Evolutionary conservation across 1,140 invertebrate species (phyloP).

Genomic region (Hetaerina americana): DNA sequence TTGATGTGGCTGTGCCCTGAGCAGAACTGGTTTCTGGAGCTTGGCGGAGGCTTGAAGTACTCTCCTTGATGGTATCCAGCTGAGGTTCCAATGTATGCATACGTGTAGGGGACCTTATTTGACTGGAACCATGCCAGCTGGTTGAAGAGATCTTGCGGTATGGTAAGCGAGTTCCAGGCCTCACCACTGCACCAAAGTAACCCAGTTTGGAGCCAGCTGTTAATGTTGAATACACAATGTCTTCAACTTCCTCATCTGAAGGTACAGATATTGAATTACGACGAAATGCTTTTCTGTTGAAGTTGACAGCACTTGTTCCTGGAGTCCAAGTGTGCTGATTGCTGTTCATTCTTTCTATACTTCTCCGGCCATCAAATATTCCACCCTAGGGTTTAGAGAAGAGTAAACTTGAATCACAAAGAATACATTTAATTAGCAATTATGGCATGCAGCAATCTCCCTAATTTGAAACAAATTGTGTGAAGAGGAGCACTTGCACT

Average conservation of each 20-base stretch:
- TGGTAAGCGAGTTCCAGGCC: neutral
- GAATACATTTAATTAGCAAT: too few relatives aligned
- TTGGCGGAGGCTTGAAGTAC: too few relatives aligned
- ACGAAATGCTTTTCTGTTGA: too few relatives aligned
- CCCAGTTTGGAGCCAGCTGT: neutral
- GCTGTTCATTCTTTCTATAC: neutral
- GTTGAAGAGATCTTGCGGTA: neutral
- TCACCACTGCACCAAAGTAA: neutral
- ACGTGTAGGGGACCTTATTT: neutral
- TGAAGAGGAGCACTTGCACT: too few relatives aligned
- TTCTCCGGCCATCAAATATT: too few relatives aligned
- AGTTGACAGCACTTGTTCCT: neutral
- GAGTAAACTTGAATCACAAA: too few relatives aligned
- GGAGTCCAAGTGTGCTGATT: neutral
- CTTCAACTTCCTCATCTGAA: neutral
- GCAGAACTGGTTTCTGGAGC: neutral
- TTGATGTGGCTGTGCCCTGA: too few relatives aligned
- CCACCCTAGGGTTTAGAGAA: too few relatives aligned
- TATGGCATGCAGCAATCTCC: too few relatives aligned
- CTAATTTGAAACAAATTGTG: too few relatives aligned
- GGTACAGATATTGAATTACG: neutral
- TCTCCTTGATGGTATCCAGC: neutral
- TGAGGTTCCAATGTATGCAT: neutral
- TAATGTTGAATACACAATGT: neutral
- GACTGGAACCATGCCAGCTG: neutral